Conservation (phyloP, 2,113 vertebrate genomes). For the Picathartes gymnocephalus region DNA sequence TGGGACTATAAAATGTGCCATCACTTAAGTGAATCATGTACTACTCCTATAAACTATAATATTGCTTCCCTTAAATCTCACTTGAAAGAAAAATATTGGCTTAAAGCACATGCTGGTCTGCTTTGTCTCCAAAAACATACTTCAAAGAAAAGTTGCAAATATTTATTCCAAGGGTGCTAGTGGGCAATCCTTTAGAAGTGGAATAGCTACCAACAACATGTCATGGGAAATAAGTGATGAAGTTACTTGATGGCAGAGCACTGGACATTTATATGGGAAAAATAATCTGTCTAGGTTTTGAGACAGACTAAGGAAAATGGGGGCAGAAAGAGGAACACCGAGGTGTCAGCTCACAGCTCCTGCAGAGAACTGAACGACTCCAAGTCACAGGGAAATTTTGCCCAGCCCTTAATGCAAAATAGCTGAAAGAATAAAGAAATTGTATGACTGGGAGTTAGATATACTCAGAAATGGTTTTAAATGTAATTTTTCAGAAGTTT, state of each 20-base stretch:
- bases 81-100: constrained; percentile 34
- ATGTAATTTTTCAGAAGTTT: background rate
- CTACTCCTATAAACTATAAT: background rate
- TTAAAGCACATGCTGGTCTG: background rate
- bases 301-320: background rate
- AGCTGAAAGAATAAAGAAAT: background rate
- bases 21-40: background rate
- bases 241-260: background rate
- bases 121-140: constrained; percentile 15
- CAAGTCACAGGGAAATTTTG: background rate
- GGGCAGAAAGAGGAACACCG: background rate
- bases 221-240: background rate
- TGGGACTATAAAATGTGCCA: background rate
- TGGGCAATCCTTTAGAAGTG: background rate
- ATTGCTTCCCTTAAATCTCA: constrained; percentile 21
- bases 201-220: constrained; percentile 8
- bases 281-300: background rate
- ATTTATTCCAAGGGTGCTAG: constrained; percentile 31
- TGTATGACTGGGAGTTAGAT: background rate
- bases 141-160: constrained; percentile 51
- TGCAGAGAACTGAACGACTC: background rate
- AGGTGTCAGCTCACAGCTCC: background rate
- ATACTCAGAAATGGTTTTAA: background rate
- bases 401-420: background rate
- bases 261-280: background rate